Base-by-base conservation (phyloP, 2,797 vertebrate genomes). In the Gymnoscopelus microlampas region DNA sequence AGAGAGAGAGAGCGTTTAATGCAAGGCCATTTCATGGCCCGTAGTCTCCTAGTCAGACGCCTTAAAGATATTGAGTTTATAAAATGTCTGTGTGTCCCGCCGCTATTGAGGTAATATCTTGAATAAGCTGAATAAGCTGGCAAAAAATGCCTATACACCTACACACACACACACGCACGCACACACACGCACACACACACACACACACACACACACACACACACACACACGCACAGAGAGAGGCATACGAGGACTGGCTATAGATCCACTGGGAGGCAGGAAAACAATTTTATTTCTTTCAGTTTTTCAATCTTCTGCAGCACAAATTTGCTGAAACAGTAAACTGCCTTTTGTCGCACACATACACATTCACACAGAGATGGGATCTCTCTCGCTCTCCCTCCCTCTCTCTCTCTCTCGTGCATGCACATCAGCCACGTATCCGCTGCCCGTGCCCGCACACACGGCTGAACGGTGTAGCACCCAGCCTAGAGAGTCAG, bases 251-350 rank as follows among this genome's bases (percentile, higher is more conserved):
- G 61, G 49, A 68, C 53, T 48, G 26, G 66, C 35, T 79, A 55
- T 73, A 63, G 71, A 68, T 73, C 57, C 35, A 68, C 57, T 65
- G 59, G 57, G 73, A 65, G 73, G 23, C 50, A 62, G 60, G 73
- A 66, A 81, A 62, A 63, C 0, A 0, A 14, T 44, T 73, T 63
- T 60, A 19, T 62, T 72, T 19, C 19, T 53, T 69, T 63, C 14
- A n/a, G 48, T 71, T 78, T 77, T 77, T 80, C 65, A 65, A 55
- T 78, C 80, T 76, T 71, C 64, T 75, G 51, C 68, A 11, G 50
- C 35, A 61, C 56, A 70, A 15, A 70, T 83, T 54, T 82, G 58
- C 63, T 70, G 68, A 73, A 76, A 74, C 26, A 8, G 71, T 73
- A 47, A 70, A 66, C 23, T 54, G 50, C 26, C 14, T 62, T 72